Conservation (phyloP, 2,888 invertebrate species). For the Andrena flavipes region DNA sequence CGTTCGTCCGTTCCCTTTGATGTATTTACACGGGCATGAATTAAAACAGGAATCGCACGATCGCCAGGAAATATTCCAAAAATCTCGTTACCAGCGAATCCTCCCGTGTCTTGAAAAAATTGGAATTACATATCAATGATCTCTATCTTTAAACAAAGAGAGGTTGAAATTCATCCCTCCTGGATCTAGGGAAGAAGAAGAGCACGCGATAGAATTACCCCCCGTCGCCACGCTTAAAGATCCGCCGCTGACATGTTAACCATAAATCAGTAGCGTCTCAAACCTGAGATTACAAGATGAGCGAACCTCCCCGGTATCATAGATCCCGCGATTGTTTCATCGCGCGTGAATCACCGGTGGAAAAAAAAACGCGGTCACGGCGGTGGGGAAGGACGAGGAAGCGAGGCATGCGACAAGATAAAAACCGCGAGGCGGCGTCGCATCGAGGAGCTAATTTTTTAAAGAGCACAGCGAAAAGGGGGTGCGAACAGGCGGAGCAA, state of each 20-base stretch:
- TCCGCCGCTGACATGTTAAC: not conserved
- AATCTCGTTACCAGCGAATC: constrained; percentile 15
- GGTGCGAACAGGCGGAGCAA: constrained; percentile 72
- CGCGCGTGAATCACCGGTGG: constrained; percentile 40
- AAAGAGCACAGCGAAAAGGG: constrained; percentile 72
- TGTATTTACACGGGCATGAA: constrained; percentile 51
- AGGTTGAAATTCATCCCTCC: not conserved
- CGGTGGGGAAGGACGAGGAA: constrained; percentile 21
- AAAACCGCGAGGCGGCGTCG: constrained; percentile 41
- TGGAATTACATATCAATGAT: not conserved
- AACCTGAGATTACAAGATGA: constrained; percentile 12
- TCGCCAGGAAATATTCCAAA: constrained; percentile 5
- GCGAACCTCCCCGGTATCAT: not conserved
- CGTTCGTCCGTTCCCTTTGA: constrained; percentile 28
- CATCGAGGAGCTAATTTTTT: constrained; percentile 73
- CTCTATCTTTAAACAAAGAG: too few relatives aligned
- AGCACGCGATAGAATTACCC: not conserved
- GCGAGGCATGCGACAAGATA: constrained; percentile 50
- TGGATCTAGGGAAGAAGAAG: not conserved
- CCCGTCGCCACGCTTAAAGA: too few relatives aligned
- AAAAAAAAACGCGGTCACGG: constrained; percentile 37
- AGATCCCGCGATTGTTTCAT: constrained; percentile 50
- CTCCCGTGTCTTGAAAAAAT: not conserved
- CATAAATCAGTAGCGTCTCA: not conserved
- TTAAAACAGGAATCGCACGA: constrained; percentile 25